phyloP scores from a whole-genome alignment of 2,888 invertebrate genomes.

The Drosophila paracracens region DNA sequence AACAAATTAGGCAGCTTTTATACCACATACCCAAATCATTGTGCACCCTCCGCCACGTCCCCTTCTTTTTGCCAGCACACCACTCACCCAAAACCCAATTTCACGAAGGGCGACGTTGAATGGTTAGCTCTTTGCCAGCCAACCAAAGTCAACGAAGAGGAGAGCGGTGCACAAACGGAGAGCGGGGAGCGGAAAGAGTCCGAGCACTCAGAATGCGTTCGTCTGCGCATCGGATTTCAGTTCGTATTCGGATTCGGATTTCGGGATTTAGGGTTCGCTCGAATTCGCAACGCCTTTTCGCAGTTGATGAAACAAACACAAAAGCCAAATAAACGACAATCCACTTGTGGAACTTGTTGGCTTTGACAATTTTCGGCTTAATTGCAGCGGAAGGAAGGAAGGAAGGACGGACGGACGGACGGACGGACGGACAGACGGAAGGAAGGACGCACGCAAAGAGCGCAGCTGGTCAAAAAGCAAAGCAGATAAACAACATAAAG shows the following conservation, averaged over 20 bases:
- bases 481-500: slow-evolving; percentile 38
- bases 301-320: slow-evolving; percentile 59
- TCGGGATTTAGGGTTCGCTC: slow-evolving; percentile 2
- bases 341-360: slow-evolving; percentile 78
- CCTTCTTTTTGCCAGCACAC: neutral
- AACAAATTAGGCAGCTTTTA: slow-evolving; percentile 60
- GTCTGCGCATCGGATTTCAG: slow-evolving; percentile 24
- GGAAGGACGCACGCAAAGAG: slow-evolving; percentile 5
- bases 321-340: slow-evolving; percentile 42
- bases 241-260: slow-evolving; percentile 38
- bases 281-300: slow-evolving; percentile 50
- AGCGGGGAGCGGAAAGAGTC: slow-evolving; percentile 25
- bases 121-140: slow-evolving; percentile 73
- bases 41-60: neutral
- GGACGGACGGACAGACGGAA: slow-evolving; percentile 3
- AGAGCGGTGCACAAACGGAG: slow-evolving; percentile 15
- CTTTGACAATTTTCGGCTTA: slow-evolving; percentile 75
- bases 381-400: slow-evolving; percentile 61
- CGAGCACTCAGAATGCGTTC: slow-evolving; percentile 36
- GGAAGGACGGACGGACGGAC: slow-evolving; percentile 1
- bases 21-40: slow-evolving; percentile 18
- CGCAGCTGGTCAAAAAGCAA: slow-evolving; percentile 35
- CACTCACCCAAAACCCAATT: slow-evolving; percentile 19
- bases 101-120: slow-evolving; percentile 52
- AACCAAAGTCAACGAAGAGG: slow-evolving; percentile 52